Evolutionary conservation across 2,888 invertebrate genomes (phyloP).

Genomic region (Tachina fera): DNA sequence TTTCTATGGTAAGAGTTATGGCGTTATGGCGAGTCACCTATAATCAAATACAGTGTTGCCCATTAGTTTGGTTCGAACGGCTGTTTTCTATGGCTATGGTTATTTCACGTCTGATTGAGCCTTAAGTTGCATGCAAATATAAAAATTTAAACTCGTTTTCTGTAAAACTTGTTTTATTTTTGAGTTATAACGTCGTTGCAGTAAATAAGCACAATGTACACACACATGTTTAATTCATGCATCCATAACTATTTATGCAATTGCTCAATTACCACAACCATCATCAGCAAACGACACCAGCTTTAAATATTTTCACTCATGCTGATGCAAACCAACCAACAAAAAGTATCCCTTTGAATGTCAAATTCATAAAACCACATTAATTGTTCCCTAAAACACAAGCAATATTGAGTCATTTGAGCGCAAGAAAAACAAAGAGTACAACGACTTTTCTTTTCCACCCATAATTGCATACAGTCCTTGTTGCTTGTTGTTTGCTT

Average conservation of each 20-base stretch:
- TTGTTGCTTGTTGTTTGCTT: slow-evolving; percentile 34
- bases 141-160: too few species aligned
- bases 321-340: neutral
- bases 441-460: slow-evolving; percentile 47
- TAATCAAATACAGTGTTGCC: too few species aligned
- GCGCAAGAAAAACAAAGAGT: slow-evolving; percentile 27
- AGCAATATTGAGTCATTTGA: slow-evolving; percentile 42
- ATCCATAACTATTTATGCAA: slow-evolving; percentile 24
- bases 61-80: too few species aligned
- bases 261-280: slow-evolving; percentile 45
- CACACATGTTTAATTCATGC: neutral
- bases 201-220: neutral
- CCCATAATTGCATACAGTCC: slow-evolving; percentile 32
- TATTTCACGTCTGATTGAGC: too few species aligned
- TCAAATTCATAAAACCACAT: slow-evolving; percentile 49
- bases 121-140: too few species aligned
- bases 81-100: too few species aligned
- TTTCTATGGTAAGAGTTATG: too few species aligned
- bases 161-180: too few species aligned
- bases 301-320: slow-evolving; percentile 20
- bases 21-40: too few species aligned
- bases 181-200: too few species aligned
- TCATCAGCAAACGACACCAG: slow-evolving; percentile 1
- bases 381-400: slow-evolving; percentile 45
- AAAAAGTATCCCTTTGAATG: slow-evolving; percentile 14